Evolutionary conservation across 2,797 vertebrate species (phyloP).

Genomic region (Molossus alvarezi): DNA sequence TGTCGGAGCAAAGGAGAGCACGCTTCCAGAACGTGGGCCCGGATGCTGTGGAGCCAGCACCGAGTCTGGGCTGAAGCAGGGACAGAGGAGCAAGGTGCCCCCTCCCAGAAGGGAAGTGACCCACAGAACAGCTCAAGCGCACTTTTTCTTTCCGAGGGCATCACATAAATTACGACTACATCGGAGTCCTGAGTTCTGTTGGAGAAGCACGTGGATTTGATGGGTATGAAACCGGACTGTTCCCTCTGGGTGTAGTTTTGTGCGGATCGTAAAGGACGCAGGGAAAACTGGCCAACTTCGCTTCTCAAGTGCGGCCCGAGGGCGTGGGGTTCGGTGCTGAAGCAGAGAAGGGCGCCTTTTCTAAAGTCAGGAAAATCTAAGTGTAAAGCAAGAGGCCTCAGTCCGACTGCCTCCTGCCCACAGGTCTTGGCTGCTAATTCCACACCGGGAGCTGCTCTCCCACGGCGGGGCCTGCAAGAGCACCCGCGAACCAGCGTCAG

Average conservation of each 20-base stretch:
- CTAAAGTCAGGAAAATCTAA: background rate
- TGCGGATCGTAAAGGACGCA: background rate
- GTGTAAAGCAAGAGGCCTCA: background rate
- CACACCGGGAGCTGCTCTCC: background rate
- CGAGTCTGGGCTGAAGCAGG: background rate
- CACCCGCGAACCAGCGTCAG: fast-evolving
- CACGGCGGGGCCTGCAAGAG: background rate
- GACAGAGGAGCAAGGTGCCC: background rate
- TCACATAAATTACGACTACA: fast-evolving
- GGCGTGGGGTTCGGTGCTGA: no score
- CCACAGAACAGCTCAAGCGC: fast-evolving
- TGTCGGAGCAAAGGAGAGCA: background rate
- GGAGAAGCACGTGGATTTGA: background rate
- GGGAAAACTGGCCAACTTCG: background rate
- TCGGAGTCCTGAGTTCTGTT: background rate
- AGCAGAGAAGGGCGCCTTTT: background rate
- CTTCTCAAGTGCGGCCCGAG: background rate
- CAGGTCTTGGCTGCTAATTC: background rate
- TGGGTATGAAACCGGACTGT: background rate
- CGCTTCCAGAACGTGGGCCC: background rate
- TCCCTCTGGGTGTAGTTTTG: background rate
- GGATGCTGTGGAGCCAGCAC: background rate
- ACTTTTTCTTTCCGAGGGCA: background rate
- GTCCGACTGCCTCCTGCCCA: background rate
- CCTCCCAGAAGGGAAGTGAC: background rate